Evolutionary conservation across 2,888 invertebrate species (phyloP), one percentile per base, ranked within the genome.

Genomic region (Malthinus seriepunctatus): DNA sequence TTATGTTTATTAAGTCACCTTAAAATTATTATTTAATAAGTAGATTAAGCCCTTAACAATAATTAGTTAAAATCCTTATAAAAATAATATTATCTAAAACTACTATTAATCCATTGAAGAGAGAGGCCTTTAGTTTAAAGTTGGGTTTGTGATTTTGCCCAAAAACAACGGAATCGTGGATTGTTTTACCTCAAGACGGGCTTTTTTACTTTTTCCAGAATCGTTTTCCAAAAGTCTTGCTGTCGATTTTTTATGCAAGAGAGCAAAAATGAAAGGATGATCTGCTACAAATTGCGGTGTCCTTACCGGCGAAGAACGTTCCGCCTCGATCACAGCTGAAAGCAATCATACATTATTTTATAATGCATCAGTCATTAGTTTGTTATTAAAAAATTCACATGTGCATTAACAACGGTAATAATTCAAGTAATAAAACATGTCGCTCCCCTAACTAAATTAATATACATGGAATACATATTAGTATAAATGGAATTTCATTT

Each of bases 211-310:
- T 23, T 2, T 23, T 2, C 8, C 10, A 42, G 15, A 15, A 42
- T 15, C 12, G 12, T 55, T 57, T 61, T 64, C 66, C 12, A 49
- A 39, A 47, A 66, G 64, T 8, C 10, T n/a, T n/a, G 32, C 9
- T 35, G 44, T 46, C 52, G 63, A 69, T 11, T 69, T 63, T 55
- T 71, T 72, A 51, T 76, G 69, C 52, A 71, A 65, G 56, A 79
- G 72, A 2, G 67, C 53, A 59, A 78, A 74, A 65, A 79, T 64
- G 58, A 80, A 80, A 14, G 80, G 78, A 62, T 74, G 76, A 67
- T 80, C 72, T 8, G 77, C 75, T n/a, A 67, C 47, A 60, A 79
- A 79, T 34, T 72, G 63, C 47, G 70, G 66, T 32, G 67, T 59
- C 34, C 56, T 51, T 46, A 69, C 57, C 45, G 70, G 64, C 54